Base-by-base conservation (phyloP, 92 coral and sea anemone species). In the Epizoanthus ramosus region DNA sequence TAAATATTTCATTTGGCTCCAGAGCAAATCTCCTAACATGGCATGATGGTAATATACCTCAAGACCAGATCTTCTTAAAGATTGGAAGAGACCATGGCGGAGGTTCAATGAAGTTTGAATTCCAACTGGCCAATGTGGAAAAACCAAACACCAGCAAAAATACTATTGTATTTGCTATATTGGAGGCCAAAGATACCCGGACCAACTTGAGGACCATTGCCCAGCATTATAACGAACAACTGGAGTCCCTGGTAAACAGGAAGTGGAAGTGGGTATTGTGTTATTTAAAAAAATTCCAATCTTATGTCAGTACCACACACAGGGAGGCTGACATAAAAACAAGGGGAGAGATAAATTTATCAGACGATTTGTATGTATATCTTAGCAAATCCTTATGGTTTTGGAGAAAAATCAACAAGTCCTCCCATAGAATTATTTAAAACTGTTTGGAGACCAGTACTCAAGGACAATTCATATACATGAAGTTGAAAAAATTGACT, bases 61-160 rank as follows among this genome's bases (percentile, higher is more conserved):
- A 72, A 3, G 80, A 83, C 53, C 58, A 73, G 68, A 6, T 72
- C 6, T 72, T 57, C 47, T 64, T 84, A 28, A 84, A 61, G 50
- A 25, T 84, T 16, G 81, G 87, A 57, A 81, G 87, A 2, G 73
- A 73, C 68, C 81, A 73, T 59, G 63, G 87, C 5, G 8, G 53
- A 21, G 74, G 74, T 5, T 60, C 87, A 4, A 84, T 73, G 87
- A 84, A 84, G 68, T 72, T 84, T 50, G 87, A 64, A 14, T 84
- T 84, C 63, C 87, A 84, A 45, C 60, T 83, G 10, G 87, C 79
- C 68, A 80, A 80, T 28, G 18, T 80, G 8, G 58, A 23, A 8
- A 82, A 82, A n/a, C 86, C 86, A 71, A 82, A 71, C 24, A 70
- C 86, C 14, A 45, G 69, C 69, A 82, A 83, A 45, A 82, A 53